Evolutionary conservation across 2,797 vertebrate species (phyloP).

Genomic region (Buphagus erythrorhynchus): DNA sequence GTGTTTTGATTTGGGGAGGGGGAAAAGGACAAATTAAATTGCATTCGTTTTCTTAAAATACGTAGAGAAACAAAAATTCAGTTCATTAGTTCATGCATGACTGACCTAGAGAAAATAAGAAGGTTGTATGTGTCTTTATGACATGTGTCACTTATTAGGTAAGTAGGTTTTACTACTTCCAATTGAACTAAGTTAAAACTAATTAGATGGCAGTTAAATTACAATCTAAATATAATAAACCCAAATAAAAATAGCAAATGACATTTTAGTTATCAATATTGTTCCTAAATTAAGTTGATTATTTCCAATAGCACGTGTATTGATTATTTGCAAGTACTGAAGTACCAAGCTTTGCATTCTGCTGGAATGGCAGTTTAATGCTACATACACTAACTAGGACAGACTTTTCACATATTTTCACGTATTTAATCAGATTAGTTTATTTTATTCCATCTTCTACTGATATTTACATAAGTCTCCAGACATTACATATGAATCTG

Average conservation of each 20-base stretch:
- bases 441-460: not conserved
- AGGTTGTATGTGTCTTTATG: constrained; percentile 76
- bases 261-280: constrained; percentile 86
- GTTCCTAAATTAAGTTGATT: constrained; percentile 89
- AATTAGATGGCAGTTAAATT: constrained; percentile 91
- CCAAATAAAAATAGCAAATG: constrained; percentile 88
- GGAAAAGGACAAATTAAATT: constrained; percentile 88
- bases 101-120: constrained; percentile 78
- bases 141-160: constrained; percentile 81
- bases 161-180: constrained; percentile 81
- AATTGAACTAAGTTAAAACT: constrained; percentile 83
- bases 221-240: constrained; percentile 90
- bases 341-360: constrained; percentile 83
- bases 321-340: constrained; percentile 88
- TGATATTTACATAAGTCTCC: not conserved
- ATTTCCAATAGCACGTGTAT: constrained; percentile 84
- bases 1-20: constrained; percentile 29
- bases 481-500: not conserved
- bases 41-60: constrained; percentile 90
- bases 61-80: constrained; percentile 84
- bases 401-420: not conserved
- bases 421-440: not conserved
- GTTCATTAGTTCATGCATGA: constrained; percentile 82
- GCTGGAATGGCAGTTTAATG: constrained; percentile 87
- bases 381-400: not conserved